These are phyloP conservation scores for Diabrotica balteata DNA, from an alignment of 2,888 invertebrate genomes.

Conservation along the genomic window DNA sequence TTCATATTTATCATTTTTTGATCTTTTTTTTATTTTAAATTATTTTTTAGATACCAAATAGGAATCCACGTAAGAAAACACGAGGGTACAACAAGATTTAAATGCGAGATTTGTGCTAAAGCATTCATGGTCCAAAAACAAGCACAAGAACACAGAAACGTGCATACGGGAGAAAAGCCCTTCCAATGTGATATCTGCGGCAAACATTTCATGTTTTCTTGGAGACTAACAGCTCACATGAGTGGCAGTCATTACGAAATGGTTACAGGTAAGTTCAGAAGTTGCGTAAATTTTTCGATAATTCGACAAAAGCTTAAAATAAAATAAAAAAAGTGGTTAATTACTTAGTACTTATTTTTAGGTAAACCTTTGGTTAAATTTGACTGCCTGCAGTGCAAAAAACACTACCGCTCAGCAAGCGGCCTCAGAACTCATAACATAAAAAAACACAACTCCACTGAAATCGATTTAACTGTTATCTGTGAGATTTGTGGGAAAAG, in stretches of 20 bases:
- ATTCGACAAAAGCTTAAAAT: too few species aligned
- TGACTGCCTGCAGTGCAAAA: conserved; percentile 61
- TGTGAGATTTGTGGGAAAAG: conserved; percentile 24
- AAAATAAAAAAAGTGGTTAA: too few species aligned
- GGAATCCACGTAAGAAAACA: conserved; percentile 59
- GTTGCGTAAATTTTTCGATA: background rate
- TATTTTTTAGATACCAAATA: conserved; percentile 45
- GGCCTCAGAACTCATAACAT: conserved; percentile 58
- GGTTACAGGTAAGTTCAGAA: conserved; percentile 30
- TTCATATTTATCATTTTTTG: too few species aligned
- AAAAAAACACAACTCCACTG: conserved; percentile 37
- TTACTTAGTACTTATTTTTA: background rate
- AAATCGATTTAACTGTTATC: conserved; percentile 55
- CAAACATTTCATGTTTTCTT: conserved; percentile 59
- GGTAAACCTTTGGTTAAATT: conserved; percentile 49
- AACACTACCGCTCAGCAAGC: conserved; percentile 53
- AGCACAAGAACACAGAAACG: conserved; percentile 57
- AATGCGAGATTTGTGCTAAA: conserved; percentile 60
- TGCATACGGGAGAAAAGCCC: conserved; percentile 63
- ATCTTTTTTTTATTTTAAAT: too few species aligned
- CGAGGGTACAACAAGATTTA: conserved; percentile 56
- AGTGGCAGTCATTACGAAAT: conserved; percentile 60
- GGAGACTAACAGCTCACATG: conserved; percentile 61
- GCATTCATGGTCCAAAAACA: conserved; percentile 61
- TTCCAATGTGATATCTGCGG: conserved; percentile 62